phyloP scores from a whole-genome alignment of 2,797 vertebrate genomes.

The Danio aesculapii region DNA sequence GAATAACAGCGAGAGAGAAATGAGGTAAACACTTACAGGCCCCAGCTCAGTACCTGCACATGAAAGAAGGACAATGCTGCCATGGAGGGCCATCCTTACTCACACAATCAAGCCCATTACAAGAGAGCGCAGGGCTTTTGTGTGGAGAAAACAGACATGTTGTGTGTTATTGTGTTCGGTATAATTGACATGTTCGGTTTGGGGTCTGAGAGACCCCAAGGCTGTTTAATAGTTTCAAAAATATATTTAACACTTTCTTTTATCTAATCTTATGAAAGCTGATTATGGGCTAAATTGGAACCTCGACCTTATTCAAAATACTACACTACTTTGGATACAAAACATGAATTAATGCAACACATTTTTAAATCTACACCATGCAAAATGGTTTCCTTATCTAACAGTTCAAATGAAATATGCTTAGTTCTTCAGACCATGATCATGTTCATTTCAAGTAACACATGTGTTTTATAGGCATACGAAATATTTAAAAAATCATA shows the following conservation, averaged over 20 bases:
- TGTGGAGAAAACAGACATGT: slow-evolving; percentile 18
- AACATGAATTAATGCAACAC: neutral
- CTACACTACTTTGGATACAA: neutral
- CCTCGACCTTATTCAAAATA: neutral
- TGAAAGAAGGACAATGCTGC: slow-evolving; percentile 46
- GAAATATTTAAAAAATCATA: too few relatives aligned
- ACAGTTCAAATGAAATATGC: too few relatives aligned
- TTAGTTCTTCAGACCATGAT: too few relatives aligned
- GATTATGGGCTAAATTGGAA: neutral
- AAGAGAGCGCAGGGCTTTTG: slow-evolving; percentile 28
- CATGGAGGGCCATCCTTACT: neutral
- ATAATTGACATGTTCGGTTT: slow-evolving; percentile 3
- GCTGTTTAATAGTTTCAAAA: neutral
- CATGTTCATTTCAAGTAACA: too few relatives aligned
- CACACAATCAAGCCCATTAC: slow-evolving; percentile 45
- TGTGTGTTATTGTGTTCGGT: slow-evolving; percentile 2
- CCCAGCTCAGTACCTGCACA: slow-evolving; percentile 34
- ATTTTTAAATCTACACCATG: neutral
- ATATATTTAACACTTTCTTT: neutral
- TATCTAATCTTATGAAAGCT: neutral
- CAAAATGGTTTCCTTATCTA: too few relatives aligned
- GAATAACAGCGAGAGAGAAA: slow-evolving; percentile 54
- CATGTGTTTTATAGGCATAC: too few relatives aligned
- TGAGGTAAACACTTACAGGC: slow-evolving; percentile 58
- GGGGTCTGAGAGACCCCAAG: neutral